These are phyloP conservation scores for Lepidurus arcticus DNA, from an alignment of 1,140 invertebrate genomes.

Conservation along the genomic window DNA sequence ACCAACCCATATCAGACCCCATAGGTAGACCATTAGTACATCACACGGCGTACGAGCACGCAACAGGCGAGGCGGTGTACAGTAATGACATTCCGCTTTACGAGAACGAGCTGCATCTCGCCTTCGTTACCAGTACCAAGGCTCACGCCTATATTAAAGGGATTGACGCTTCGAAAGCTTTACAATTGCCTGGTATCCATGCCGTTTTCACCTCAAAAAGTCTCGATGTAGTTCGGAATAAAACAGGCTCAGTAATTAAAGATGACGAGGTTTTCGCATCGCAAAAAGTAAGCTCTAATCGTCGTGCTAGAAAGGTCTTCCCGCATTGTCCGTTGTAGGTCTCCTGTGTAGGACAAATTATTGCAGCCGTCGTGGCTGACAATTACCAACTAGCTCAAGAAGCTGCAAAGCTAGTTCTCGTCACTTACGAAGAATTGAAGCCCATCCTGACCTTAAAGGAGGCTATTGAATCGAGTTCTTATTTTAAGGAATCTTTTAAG, in stretches of 20 bases:
- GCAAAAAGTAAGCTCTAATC: slow-evolving; percentile 47
- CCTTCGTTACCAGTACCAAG: slow-evolving; percentile 68
- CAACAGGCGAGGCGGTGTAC: slow-evolving; percentile 85
- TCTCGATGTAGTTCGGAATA: slow-evolving; percentile 56
- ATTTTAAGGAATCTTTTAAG: slow-evolving; percentile 46
- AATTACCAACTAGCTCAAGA: slow-evolving; percentile 65
- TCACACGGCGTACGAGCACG: slow-evolving; percentile 76
- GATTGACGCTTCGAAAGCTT: slow-evolving; percentile 64
- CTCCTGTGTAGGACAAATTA: slow-evolving; percentile 65
- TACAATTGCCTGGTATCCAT: slow-evolving; percentile 64
- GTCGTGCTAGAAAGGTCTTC: no score
- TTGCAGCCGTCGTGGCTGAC: slow-evolving; percentile 68
- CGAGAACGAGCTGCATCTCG: slow-evolving; percentile 67
- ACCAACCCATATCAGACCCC: slow-evolving; percentile 56
- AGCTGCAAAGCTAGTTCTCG: slow-evolving; percentile 64
- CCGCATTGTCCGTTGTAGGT: slow-evolving; percentile 47
- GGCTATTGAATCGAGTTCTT: slow-evolving; percentile 68
- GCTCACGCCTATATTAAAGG: slow-evolving; percentile 70
- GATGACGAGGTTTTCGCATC: slow-evolving; percentile 72
- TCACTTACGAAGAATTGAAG: slow-evolving; percentile 68
- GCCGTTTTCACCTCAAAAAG: slow-evolving; percentile 67
- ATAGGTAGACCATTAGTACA: slow-evolving; percentile 79
- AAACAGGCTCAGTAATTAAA: slow-evolving; percentile 62
- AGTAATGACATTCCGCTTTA: slow-evolving; percentile 77
- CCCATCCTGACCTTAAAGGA: slow-evolving; percentile 78